phyloP scores from a whole-genome alignment of 2,888 invertebrate genomes.

The Pyrocoelia pectoralis region DNA sequence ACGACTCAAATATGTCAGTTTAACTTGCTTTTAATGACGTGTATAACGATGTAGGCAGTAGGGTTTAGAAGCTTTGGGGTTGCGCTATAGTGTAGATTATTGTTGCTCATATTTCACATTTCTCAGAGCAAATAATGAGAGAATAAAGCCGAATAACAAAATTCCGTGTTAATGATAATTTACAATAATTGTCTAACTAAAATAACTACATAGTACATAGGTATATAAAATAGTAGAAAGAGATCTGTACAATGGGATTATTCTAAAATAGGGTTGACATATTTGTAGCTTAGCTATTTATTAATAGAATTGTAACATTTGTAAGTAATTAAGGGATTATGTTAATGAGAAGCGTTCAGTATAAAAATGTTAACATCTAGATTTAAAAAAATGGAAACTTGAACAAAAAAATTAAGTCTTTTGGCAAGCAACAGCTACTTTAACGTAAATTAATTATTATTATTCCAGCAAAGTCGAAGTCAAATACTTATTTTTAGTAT shows the following conservation, averaged over 20 bases:
- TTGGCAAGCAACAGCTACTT: neutral
- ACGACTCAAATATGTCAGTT: no score
- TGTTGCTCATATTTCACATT: no score
- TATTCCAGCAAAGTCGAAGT: neutral
- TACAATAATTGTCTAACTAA: no score
- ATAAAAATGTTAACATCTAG: constrained; percentile 1
- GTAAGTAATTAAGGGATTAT: constrained; percentile 1
- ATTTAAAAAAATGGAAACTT: neutral
- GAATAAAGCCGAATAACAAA: no score
- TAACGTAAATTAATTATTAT: neutral
- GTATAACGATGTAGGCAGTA: no score
- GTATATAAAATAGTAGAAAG: no score
- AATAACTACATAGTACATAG: no score
- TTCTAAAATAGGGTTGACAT: constrained; percentile 1
- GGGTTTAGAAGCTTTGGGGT: no score
- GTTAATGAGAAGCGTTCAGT: neutral
- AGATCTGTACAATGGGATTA: neutral
- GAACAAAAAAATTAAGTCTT: neutral
- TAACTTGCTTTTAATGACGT: no score
- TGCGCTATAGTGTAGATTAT: no score
- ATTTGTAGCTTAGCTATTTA: neutral
- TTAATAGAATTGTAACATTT: constrained; percentile 1
- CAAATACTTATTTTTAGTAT: neutral
- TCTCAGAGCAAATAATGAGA: no score
- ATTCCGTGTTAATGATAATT: no score